Evolutionary conservation across 2,113 vertebrate species (phyloP).

Genomic region (Hemiprocne comata): DNA sequence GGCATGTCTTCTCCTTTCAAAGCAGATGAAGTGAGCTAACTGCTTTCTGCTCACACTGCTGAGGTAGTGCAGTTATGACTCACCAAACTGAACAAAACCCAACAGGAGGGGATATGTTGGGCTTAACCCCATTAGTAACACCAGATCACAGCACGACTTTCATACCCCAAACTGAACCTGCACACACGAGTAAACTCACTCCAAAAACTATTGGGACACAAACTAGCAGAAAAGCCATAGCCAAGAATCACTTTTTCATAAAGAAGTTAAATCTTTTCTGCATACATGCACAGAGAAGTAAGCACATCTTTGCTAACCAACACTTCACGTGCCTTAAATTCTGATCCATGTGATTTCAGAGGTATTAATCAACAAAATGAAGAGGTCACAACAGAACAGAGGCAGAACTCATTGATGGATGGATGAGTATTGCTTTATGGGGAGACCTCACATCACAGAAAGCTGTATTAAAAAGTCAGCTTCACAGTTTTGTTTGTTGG

Average conservation of each 20-base stretch:
- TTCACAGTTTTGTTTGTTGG: background rate
- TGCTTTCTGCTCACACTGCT: background rate
- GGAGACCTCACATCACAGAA: background rate
- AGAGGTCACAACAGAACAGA: background rate
- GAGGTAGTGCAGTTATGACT: background rate
- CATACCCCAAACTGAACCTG: background rate
- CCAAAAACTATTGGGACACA: background rate
- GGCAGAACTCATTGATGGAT: background rate
- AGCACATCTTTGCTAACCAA: background rate
- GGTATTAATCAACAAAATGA: background rate
- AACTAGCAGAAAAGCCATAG: background rate
- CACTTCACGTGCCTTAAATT: background rate
- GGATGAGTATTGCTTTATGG: background rate
- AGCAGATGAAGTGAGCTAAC: background rate
- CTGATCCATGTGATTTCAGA: background rate
- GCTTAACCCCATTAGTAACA: background rate
- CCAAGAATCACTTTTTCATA: background rate
- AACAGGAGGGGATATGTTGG: background rate
- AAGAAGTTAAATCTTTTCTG: background rate
- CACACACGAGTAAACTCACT: background rate
- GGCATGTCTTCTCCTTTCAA: fast-evolving
- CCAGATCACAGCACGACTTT: background rate
- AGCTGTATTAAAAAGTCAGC: background rate
- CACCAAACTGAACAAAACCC: background rate
- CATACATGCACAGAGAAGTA: background rate